phyloP scores from a whole-genome alignment of 1,140 invertebrate species.

The Tribolium madens region DNA sequence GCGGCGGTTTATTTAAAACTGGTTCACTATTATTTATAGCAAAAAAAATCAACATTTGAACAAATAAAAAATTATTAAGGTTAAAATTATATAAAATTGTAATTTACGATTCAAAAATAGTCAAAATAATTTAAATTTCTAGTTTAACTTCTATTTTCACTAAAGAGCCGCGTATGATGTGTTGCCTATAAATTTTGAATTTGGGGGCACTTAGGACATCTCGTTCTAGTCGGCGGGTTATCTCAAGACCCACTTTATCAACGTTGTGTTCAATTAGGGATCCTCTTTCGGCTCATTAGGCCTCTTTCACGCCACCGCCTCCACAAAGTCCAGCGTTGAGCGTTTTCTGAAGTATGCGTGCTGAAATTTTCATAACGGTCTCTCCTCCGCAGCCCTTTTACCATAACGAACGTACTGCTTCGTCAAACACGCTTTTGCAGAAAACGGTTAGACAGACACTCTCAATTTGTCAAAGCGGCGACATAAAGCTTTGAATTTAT shows the following conservation, averaged over 20 bases:
- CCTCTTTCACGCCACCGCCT: not conserved
- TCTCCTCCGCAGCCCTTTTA: conserved; percentile 13
- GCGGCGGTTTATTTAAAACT: too few relatives aligned
- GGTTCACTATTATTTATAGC: too few relatives aligned
- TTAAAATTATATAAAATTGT: too few relatives aligned
- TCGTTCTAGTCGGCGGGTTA: not conserved
- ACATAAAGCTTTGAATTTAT: conserved; percentile 32
- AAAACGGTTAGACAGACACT: conserved; percentile 27
- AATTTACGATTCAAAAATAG: too few relatives aligned
- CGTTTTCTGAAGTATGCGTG: conserved; percentile 7
- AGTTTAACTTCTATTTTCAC: too few relatives aligned
- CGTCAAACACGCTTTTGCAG: conserved; percentile 15
- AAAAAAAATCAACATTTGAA: too few relatives aligned
- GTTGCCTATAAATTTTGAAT: not conserved
- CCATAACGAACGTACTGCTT: conserved; percentile 33
- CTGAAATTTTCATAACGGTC: conserved; percentile 24
- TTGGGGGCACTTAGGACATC: not conserved
- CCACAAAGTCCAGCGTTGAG: not conserved
- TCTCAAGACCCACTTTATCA: conserved; percentile 20
- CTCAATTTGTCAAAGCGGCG: conserved; percentile 30
- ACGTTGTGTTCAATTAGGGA: not conserved
- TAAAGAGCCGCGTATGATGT: too few relatives aligned
- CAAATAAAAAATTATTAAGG: too few relatives aligned
- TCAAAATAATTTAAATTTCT: too few relatives aligned
- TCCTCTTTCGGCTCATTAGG: conserved; percentile 12